Evolutionary conservation across 2,797 vertebrate genomes (phyloP), one percentile per base, ranked within the genome.

Genomic region (Pelodytes ibericus): DNA sequence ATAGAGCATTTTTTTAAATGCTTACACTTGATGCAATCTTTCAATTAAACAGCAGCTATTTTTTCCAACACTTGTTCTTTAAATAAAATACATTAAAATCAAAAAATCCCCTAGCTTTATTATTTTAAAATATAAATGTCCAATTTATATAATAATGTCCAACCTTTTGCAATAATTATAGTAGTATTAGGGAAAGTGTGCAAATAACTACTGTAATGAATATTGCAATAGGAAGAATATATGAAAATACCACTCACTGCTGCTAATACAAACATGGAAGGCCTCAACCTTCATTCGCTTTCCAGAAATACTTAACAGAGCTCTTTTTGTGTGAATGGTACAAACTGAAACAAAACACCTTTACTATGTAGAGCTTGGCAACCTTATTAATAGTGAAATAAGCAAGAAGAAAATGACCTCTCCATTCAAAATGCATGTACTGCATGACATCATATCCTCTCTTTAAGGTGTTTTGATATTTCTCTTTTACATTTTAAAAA

Each of bases 401-500:
- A 39, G 33, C 64, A 61, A 25, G 71, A 78, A 73, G 67, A 72
- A 73, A 79, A 74, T 73, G 64, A 31, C 58, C 77, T 73, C 69
- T 18, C 64, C 58, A n/a, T 73, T 57, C 33, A 62, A 56, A 79
- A 79, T 79, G 47, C 63, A 61, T 68, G 39, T 57, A 68, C 53
- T 73, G 30, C 67, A 69, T 73, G 71, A 79, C 71, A 79, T 78
- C 76, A 79, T 49, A 62, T 69, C 71, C 63, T 61, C 56, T 31
- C 53, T 73, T 30, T 72, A 57, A 69, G 64, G 71, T 79, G 76
- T 74, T 73, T 69, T 71, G 64, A 79, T 74, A 73, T 73, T 73
- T 74, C 71, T 30, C 27, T 30, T 79, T 79, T 36, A 63, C 44
- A 9, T 57, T 69, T 51, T 69, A 41, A 73, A 74, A 68, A 56